Percentiles rank a stretch among this genome's conserved stretches.
These are phyloP conservation scores for Hofmannophila pseudospretella DNA, from an alignment of 2,888 invertebrate species.

Conservation along the genomic window DNA sequence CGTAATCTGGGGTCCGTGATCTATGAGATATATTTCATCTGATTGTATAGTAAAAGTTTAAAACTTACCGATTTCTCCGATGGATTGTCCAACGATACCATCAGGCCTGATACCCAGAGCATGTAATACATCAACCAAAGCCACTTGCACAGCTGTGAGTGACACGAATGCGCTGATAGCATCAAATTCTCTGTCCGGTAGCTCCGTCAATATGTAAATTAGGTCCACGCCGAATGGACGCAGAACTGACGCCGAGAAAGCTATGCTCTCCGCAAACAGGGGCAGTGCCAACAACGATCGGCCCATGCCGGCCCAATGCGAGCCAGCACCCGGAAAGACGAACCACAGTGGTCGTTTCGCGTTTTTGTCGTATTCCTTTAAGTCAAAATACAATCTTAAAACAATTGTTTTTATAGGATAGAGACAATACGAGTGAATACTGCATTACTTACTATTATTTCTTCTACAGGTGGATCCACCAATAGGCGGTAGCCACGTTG, in stretches of 20 bases:
- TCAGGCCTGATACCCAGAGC: slow-evolving; percentile 89
- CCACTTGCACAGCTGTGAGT: slow-evolving; percentile 97
- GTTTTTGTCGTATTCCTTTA: slow-evolving; percentile 46
- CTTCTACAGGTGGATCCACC: slow-evolving; percentile 51
- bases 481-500: slow-evolving; percentile 90
- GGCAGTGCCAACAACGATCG: slow-evolving; percentile 90
- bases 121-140: slow-evolving; percentile 90
- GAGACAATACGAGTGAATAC: no score
- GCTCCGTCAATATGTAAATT: slow-evolving; percentile 85
- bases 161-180: slow-evolving; percentile 94
- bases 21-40: no score
- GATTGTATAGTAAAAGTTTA: no score
- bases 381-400: no score
- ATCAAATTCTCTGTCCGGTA: slow-evolving; percentile 87
- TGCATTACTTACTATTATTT: slow-evolving; percentile 20
- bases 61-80: slow-evolving; percentile 88
- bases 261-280: slow-evolving; percentile 86
- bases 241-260: slow-evolving; percentile 85
- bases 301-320: slow-evolving; percentile 98
- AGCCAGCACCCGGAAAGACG: slow-evolving; percentile 98
- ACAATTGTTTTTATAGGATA: no score
- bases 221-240: slow-evolving; percentile 89
- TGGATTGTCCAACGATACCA: slow-evolving; percentile 97
- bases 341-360: slow-evolving; percentile 92
- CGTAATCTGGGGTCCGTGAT: no score